Base-by-base conservation (phyloP, 1,140 invertebrate genomes). In the Drosophila melanica region DNA sequence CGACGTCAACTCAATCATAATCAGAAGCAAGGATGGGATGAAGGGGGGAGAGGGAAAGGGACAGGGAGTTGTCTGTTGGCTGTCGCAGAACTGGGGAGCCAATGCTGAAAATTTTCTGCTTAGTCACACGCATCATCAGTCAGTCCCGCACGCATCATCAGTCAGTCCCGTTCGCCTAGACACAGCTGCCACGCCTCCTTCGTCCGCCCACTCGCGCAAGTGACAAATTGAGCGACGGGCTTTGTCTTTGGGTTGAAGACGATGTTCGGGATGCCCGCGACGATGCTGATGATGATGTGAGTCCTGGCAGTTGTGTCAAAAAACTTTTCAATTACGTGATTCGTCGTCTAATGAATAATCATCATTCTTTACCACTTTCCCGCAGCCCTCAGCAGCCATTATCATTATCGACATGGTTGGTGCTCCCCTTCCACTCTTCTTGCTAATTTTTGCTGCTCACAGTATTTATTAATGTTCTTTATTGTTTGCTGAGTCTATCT, bases 1-100 rank as follows among this genome's bases (percentile, higher is more conserved):
- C 70, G 75, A 86, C 81, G 66, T 86, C 81, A 86, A 60, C 81
- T 86, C 77, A 75, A 86, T 86, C 80, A 84, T 84, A 84, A 84
- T 79, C 80, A 82, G 47, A 44, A 30, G 12, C 44, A 30, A 35
- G 42, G n/a, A 45, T 27, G 23, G 12, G 23, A n/a, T n/a, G 54
- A 16, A 10, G 16, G 6, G 51, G 27, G 54, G 3, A 14, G 47
- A 30, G 27, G 10, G 12, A 37, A 5, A 12, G 42, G 23, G 37
- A 50, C 20, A 44, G 37, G 16, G 14, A 58, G 55, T 48, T 66
- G 42, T 27, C 45, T 66, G n/a, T 57, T 27, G 20, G 20, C 20
- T 23, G 20, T 23, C 27, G 27, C 5, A 27, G 44, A 54, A 44
- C 20, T 57, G 48, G 42, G 44, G 48, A 59, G 54, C 58, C 48